These are phyloP conservation scores for Perizoma affinitatum DNA, from an alignment of 2,888 invertebrate species.

Conservation along the genomic window DNA sequence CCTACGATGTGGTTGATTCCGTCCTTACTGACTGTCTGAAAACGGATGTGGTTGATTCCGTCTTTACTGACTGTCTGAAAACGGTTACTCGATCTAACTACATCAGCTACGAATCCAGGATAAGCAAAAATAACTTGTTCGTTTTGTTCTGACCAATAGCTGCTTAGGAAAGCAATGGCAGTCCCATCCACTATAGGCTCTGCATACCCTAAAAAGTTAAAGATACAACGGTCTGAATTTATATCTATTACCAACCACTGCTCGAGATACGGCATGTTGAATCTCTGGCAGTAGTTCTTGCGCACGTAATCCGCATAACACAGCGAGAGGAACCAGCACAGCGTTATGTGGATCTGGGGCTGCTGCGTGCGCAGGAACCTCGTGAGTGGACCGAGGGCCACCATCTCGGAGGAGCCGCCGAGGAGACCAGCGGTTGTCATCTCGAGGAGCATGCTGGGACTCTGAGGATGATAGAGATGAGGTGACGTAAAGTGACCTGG, in stretches of 20 bases:
- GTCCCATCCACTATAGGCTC: too few relatives aligned
- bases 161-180: too few relatives aligned
- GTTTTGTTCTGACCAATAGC: too few relatives aligned
- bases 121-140: too few relatives aligned
- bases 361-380: conserved; percentile 73
- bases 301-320: conserved; percentile 78
- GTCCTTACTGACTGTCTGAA: too few relatives aligned
- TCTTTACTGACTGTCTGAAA: too few relatives aligned
- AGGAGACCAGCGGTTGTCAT: conserved; percentile 74
- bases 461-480: conserved; percentile 47
- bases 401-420: conserved; percentile 59
- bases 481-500: too few relatives aligned
- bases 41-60: too few relatives aligned
- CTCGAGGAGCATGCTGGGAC: conserved; percentile 71
- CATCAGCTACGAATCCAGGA: too few relatives aligned
- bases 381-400: conserved; percentile 66
- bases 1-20: too few relatives aligned
- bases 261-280: conserved; percentile 76
- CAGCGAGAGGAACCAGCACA: conserved; percentile 79
- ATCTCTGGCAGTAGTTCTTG: conserved; percentile 72
- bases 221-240: not conserved
- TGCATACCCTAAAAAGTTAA: too few relatives aligned
- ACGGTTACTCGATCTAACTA: too few relatives aligned
- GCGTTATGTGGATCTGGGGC: conserved; percentile 77
- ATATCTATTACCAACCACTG: conserved; percentile 66